Evolutionary conservation across 2,797 vertebrate species (phyloP).

Genomic region (Bovichtus variegatus): DNA sequence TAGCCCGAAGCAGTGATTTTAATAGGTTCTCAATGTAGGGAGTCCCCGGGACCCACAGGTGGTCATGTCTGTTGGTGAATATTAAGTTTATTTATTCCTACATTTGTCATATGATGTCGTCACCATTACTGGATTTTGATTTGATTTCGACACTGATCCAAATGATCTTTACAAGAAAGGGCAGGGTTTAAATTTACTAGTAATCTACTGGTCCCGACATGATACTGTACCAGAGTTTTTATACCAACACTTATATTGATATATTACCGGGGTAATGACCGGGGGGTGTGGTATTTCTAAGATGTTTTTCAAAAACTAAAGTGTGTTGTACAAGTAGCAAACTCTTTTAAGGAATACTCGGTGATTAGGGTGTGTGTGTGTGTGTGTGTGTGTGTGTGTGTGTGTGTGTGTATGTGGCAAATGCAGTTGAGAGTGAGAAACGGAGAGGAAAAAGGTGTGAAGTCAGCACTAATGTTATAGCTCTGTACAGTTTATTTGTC

Average conservation of each 20-base stretch:
- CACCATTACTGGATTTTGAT: neutral
- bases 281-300: too few species aligned
- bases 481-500: too few species aligned
- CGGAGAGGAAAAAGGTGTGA: too few species aligned
- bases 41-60: neutral
- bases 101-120: neutral
- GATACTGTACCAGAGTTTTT: neutral
- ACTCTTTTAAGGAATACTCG: too few species aligned
- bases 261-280: too few species aligned
- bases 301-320: too few species aligned
- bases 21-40: neutral
- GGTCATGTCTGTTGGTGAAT: neutral
- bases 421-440: too few species aligned
- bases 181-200: neutral
- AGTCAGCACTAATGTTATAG: too few species aligned
- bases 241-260: neutral
- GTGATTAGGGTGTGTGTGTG: too few species aligned
- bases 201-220: neutral
- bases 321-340: too few species aligned
- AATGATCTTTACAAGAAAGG: neutral
- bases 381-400: too few species aligned
- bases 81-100: neutral
- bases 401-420: too few species aligned
- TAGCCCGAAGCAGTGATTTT: neutral
- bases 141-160: neutral